Percentiles rank a stretch among this genome's conserved stretches.
Conservation (phyloP, 2,113 vertebrate genomes). For the Macquaria ambigua region DNA sequence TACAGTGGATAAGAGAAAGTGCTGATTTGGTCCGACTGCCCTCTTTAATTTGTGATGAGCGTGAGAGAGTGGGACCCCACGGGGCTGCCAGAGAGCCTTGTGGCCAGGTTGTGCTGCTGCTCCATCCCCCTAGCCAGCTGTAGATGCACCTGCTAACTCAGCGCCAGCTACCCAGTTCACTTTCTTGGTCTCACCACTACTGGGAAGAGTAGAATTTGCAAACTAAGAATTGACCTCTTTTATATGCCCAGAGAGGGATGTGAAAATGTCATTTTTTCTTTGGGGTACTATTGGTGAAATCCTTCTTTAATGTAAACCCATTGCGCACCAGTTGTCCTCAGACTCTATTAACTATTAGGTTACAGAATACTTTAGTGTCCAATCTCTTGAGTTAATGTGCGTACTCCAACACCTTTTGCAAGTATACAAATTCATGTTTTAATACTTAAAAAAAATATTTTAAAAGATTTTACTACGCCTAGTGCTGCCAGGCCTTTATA, state of each 20-base stretch:
- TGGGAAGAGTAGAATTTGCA: slow-evolving; percentile 13
- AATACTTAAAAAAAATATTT: slow-evolving; percentile 9
- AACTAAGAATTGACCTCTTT: slow-evolving; percentile 21
- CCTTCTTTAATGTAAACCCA: not conserved
- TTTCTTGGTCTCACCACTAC: slow-evolving; percentile 10
- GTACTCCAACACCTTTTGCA: not conserved
- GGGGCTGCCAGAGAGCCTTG: slow-evolving; percentile 51
- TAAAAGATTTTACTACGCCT: slow-evolving; percentile 18
- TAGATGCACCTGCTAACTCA: slow-evolving; percentile 70
- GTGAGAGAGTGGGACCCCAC: slow-evolving; percentile 64
- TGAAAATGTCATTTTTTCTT: slow-evolving; percentile 22
- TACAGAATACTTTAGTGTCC: not conserved
- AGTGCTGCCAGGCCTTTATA: slow-evolving; percentile 32
- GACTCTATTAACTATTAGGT: not conserved
- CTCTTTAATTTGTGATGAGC: slow-evolving; percentile 77
- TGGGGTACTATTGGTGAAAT: not conserved
- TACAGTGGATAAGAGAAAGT: slow-evolving; percentile 64
- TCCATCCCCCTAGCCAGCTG: slow-evolving; percentile 62
- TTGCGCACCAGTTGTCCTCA: not conserved
- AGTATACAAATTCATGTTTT: slow-evolving; percentile 31
- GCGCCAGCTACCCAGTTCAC: slow-evolving; percentile 28
- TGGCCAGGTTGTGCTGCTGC: slow-evolving; percentile 63
- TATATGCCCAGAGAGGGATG: not conserved
- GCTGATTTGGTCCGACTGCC: slow-evolving; percentile 70
- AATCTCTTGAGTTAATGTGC: not conserved